phyloP scores from a whole-genome alignment of 2,113 vertebrate species.

The Morone chrysops region DNA sequence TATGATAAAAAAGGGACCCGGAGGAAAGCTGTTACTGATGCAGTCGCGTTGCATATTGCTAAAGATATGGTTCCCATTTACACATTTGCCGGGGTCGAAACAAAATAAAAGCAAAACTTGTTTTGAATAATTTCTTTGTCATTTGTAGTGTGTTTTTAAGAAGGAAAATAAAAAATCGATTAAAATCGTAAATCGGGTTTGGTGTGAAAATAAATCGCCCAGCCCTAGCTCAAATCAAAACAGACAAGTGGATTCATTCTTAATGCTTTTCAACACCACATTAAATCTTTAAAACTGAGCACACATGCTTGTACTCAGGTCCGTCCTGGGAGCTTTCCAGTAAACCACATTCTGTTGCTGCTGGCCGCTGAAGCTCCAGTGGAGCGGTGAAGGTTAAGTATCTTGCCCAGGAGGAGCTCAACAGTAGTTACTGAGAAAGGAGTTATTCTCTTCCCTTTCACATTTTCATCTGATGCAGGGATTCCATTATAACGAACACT shows the following conservation, averaged over 20 bases:
- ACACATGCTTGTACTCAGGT: neutral
- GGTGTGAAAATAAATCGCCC: too few relatives aligned
- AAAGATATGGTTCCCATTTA: too few relatives aligned
- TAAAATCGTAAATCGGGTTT: too few relatives aligned
- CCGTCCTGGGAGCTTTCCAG: neutral
- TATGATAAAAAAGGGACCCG: too few relatives aligned
- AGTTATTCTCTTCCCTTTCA: neutral
- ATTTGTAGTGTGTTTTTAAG: too few relatives aligned
- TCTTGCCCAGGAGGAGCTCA: neutral
- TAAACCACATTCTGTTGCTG: slow-evolving; percentile 11
- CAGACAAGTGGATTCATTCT: neutral
- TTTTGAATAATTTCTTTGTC: too few relatives aligned
- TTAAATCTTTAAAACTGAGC: slow-evolving; percentile 7
- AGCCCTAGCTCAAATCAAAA: neutral
- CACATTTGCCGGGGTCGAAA: too few relatives aligned
- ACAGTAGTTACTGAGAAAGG: neutral
- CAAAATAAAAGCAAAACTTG: too few relatives aligned
- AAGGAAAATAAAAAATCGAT: too few relatives aligned
- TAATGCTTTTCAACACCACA: neutral
- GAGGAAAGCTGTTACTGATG: too few relatives aligned
- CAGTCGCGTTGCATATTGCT: too few relatives aligned
- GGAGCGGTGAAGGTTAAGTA: slow-evolving; percentile 21
- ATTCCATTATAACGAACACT: neutral
- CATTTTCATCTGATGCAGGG: neutral
- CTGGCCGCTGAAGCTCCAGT: slow-evolving; percentile 1